Base-by-base conservation (phyloP, 92 coral and sea anemone genomes). In the Epizoanthus ramosus region DNA sequence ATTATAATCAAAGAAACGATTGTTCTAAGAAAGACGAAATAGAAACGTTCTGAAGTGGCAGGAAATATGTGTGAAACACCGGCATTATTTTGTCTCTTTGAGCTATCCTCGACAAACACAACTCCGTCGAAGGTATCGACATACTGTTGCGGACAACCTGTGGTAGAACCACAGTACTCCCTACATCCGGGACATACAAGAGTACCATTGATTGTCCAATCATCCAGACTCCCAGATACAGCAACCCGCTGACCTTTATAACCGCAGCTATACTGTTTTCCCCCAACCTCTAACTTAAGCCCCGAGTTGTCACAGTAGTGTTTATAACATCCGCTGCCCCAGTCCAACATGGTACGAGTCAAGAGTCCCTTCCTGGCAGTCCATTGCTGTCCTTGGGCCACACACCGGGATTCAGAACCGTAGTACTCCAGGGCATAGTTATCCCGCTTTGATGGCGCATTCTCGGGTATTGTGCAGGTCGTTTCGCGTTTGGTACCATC, bases 261-360 rank as follows among this genome's bases (percentile, higher is more conserved):
- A 1, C 83, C 63, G 82, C 99, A 97, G 68, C 79, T 64, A 75
- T 90, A 97, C 19, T 60, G 85, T 69, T 88, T 86, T 2, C 93
- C 91, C 0, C 81, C 89, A 13, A 97, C 95, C 24, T 88, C 88
- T 28, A 97, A 50, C 73, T 94, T 75, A 21, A 97, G 72, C 7
- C 90, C 94, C 28, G 89, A 91, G 14, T 89, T 82, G 31, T 73
- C 75, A 80, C 99, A 97, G 25, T 84, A 79, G 82, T 85, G 91
- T 47, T 79, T 92, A 25, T 97, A 97, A 71, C 99, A 97, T 0
- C 99, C 99, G 68, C 99, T 97, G 0, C 99, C 99, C 99, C 99
- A 97, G 83, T 97, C 99, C 3, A 97, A 82, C 99, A 97, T 97
- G 9, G 99, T 97, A 33, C 99, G 85, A 4, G 99, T 97, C 43